Conservation (phyloP, 2,888 invertebrate species). For the Torymus texanus region DNA sequence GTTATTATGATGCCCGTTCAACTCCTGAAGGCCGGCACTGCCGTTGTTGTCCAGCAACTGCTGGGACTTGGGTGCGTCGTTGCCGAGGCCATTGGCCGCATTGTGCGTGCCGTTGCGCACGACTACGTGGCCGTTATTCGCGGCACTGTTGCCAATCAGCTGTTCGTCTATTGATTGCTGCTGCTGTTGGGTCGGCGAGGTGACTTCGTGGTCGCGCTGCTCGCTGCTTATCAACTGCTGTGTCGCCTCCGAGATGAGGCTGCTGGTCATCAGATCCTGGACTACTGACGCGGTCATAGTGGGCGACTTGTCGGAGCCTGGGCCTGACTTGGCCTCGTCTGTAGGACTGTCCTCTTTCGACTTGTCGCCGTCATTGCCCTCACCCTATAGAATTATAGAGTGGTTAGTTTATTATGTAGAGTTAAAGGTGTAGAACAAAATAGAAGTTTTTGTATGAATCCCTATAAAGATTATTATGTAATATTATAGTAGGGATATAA, state of each 20-base stretch:
- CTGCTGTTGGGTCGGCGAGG: background rate
- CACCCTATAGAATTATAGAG: constrained; percentile 62
- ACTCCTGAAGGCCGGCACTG: constrained; percentile 66
- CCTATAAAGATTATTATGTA: too few relatives aligned
- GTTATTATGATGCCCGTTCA: constrained; percentile 70
- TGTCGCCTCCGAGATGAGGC: constrained; percentile 73
- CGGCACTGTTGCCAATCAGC: constrained; percentile 26
- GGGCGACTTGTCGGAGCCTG: constrained; percentile 63
- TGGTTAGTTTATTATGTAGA: too few relatives aligned
- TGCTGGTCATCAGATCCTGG: constrained; percentile 72
- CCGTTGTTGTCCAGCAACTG: constrained; percentile 68
- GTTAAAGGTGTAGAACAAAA: too few relatives aligned
- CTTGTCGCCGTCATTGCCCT: constrained; percentile 70
- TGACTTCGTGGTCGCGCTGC: constrained; percentile 57
- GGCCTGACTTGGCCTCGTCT: constrained; percentile 68
- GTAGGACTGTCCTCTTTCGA: constrained; percentile 72
- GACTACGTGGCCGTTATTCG: constrained; percentile 58
- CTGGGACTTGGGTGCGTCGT: constrained; percentile 62
- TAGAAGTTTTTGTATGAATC: too few relatives aligned
- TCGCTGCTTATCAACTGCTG: constrained; percentile 72
- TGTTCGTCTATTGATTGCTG: too few relatives aligned
- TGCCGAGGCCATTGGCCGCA: constrained; percentile 67
- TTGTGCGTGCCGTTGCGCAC: constrained; percentile 68
- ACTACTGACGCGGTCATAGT: constrained; percentile 9
- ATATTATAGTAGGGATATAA: too few relatives aligned